Base-by-base conservation (phyloP, 30 jellyfish, hydroid and myxozoan genomes). In the Mastigias papua region DNA sequence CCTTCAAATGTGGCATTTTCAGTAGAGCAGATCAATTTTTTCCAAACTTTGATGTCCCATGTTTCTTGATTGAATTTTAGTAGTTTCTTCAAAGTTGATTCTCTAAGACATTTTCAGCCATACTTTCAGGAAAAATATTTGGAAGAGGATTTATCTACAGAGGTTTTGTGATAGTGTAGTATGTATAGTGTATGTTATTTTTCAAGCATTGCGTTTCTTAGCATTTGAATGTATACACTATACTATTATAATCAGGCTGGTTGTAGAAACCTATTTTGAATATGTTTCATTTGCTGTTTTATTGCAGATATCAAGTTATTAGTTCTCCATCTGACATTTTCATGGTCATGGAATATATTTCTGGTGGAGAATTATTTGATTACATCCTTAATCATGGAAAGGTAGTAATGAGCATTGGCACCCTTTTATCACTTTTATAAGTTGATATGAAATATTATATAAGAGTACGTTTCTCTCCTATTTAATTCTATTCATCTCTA, bases 311-410 rank as follows among this genome's bases (percentile, higher is more conserved):
- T 69, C 99, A 96, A 96, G 99, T 96, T 31, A 96, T 96, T 63
- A 96, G 99, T 61, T 92, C 99, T 31, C 99, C 99, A 16, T 86
- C 98, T 9, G 99, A 96, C 87, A 90, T 96, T 50, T 96, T 96
- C 82, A 96, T 96, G 99, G 97, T 96, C 48, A 96, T 96, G 98
- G 99, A 96, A 69, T 96, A 66, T 83, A 98, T 96, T 27, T 78
- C 96, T 81, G 99, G 99, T 81, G 99, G 99, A 64, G 99, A 96
- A 67, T 81, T 96, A 31, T 96, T 96, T 87, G 99, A 96, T 76
- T 96, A 96, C 69, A 96, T 96, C 65, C 61, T 96, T 34, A 96
- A 86, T 28, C 98, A 96, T 82, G 99, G 99, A 63, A 96, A 91
- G 96, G 99, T 96, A 86, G 29, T 7, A 2, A 8, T 32, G 32